A percentile compares a stretch with the other conserved stretches of the same genome.
Evolutionary conservation across 2,113 vertebrate species (phyloP).

Genomic region (Meriones unguiculatus): DNA sequence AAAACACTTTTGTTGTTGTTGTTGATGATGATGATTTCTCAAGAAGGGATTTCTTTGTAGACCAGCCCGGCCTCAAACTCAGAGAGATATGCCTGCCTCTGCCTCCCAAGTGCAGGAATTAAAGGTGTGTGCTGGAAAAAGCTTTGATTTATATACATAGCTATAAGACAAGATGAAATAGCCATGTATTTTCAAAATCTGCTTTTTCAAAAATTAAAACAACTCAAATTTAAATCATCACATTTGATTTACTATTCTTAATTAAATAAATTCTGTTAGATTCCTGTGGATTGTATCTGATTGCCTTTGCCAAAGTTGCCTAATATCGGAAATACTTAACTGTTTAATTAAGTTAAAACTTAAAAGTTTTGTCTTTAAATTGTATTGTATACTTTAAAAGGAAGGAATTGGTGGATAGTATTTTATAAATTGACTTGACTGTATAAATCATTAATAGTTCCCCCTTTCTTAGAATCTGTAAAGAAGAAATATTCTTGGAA

Average conservation of each 20-base stretch:
- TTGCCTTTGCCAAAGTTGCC: background rate
- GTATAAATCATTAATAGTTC: background rate
- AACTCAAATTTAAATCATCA: background rate
- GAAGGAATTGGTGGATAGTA: background rate
- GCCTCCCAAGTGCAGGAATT: no score
- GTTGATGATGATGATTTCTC: no score
- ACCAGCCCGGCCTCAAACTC: no score
- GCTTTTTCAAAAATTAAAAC: constrained; percentile 32
- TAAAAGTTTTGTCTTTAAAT: constrained; percentile 23
- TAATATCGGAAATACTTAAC: background rate
- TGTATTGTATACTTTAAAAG: background rate
- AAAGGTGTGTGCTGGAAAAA: background rate
- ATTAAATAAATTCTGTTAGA: background rate
- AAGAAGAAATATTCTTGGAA: background rate
- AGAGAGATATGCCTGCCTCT: no score
- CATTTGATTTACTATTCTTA: background rate
- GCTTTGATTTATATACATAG: constrained; percentile 13
- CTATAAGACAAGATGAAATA: background rate
- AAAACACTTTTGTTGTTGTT: no score
- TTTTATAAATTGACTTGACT: background rate
- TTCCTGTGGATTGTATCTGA: constrained; percentile 50
- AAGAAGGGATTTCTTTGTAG: no score
- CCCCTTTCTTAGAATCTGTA: background rate
- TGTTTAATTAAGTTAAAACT: background rate
- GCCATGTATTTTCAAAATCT: background rate